Evolutionary conservation across 2,797 vertebrate genomes (phyloP).

Genomic region (Lepus townsendii): DNA sequence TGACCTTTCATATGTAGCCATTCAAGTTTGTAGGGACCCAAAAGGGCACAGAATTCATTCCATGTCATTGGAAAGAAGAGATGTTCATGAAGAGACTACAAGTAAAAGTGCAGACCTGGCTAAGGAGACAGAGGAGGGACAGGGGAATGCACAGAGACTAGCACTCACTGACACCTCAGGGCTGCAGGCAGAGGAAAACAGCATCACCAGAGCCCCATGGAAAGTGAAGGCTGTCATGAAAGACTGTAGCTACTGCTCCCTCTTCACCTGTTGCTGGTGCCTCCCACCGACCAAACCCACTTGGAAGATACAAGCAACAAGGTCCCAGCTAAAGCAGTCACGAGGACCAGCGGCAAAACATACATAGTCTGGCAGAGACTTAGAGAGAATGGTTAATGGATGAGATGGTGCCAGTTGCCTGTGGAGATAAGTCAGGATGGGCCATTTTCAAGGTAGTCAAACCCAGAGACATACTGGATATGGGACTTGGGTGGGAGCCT

Average conservation of each 20-base stretch:
- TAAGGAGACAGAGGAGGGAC: neutral
- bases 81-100: neutral
- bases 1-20: neutral
- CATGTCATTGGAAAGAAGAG: neutral
- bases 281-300: neutral
- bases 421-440: neutral
- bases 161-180: too few species aligned
- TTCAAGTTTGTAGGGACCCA: neutral
- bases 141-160: neutral
- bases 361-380: neutral
- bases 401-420: fast-evolving
- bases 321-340: neutral
- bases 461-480: neutral
- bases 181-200: neutral
- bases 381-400: neutral
- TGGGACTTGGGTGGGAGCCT: neutral
- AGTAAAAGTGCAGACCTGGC: neutral
- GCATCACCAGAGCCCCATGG: neutral
- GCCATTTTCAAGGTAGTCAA: neutral
- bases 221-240: neutral
- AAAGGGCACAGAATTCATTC: neutral
- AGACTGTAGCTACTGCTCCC: neutral
- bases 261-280: neutral
- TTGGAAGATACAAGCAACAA: neutral
- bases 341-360: fast-evolving